These are phyloP conservation scores for Bombus breviceps DNA, from an alignment of 1,140 invertebrate species.

Conservation along the genomic window DNA sequence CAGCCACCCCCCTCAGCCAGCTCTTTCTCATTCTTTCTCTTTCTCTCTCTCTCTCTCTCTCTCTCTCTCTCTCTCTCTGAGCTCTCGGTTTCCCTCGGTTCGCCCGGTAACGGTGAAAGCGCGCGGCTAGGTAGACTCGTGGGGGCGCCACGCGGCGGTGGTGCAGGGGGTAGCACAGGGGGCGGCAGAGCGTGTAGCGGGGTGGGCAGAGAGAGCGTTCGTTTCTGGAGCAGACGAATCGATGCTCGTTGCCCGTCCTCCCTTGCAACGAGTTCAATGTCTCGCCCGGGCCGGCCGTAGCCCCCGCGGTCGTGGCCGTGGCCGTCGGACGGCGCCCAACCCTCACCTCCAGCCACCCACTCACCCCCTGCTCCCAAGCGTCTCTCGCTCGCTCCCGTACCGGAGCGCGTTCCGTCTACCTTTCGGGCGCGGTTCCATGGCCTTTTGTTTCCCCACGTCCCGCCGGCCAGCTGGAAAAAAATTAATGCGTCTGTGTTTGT, in stretches of 20 bases:
- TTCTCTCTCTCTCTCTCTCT: too few relatives aligned
- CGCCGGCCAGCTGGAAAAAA: conserved; percentile 14
- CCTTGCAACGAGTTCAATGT: conserved; percentile 80
- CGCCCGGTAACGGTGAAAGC: conserved; percentile 55
- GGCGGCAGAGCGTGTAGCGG: conserved; percentile 28
- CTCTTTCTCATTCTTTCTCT: background rate
- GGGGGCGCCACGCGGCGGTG: conserved; percentile 57
- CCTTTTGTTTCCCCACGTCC: conserved; percentile 43
- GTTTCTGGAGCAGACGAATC: conserved; percentile 81
- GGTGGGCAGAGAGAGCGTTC: conserved; percentile 67
- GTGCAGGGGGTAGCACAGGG: conserved; percentile 46
- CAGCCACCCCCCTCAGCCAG: background rate
- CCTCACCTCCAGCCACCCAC: background rate
- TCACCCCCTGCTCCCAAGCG: conserved; percentile 6
- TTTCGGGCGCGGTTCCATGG: conserved; percentile 43
- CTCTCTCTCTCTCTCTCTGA: background rate
- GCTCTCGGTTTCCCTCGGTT: background rate
- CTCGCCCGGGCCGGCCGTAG: conserved; percentile 77
- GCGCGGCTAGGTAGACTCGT: conserved; percentile 45
- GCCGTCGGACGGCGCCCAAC: conserved; percentile 61
- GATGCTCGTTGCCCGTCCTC: conserved; percentile 73
- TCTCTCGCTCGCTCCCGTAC: conserved; percentile 9
- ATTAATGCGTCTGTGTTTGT: conserved; percentile 44
- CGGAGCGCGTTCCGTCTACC: conserved; percentile 42
- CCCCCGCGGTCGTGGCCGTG: conserved; percentile 69